phyloP scores from a whole-genome alignment of 2,888 invertebrate genomes.

The Euplagia quadripunctaria region DNA sequence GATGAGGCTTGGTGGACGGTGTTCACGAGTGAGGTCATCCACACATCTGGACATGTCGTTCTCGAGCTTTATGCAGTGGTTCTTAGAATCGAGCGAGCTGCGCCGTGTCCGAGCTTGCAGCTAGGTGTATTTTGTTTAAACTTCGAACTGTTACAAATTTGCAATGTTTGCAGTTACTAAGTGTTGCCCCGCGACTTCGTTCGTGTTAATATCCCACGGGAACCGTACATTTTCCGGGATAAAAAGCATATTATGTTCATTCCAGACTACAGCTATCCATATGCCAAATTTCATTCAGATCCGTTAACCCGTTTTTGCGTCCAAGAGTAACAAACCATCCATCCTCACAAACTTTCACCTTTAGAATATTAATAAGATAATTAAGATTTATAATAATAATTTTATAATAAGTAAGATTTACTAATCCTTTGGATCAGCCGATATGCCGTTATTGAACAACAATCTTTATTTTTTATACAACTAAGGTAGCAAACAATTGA shows the following conservation, averaged over 20 bases:
- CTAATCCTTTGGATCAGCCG: no score
- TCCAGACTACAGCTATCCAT: no score
- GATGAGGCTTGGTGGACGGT: neutral
- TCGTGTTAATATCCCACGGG: no score
- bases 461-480: neutral
- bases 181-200: no score
- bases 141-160: neutral
- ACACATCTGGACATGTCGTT: slow-evolving; percentile 10
- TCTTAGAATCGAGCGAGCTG: slow-evolving; percentile 8
- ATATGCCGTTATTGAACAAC: neutral
- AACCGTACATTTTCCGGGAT: no score
- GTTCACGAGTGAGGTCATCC: slow-evolving; percentile 15
- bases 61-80: neutral
- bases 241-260: no score
- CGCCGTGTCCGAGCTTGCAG: neutral
- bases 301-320: no score
- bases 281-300: no score
- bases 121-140: neutral
- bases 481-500: neutral
- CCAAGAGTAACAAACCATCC: no score
- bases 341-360: no score
- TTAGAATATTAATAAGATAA: no score
- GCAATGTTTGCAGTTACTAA: neutral
- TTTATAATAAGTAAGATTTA: neutral
- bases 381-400: no score